Evolutionary conservation across 2,113 vertebrate genomes (phyloP).

Genomic region (Grantiella picta): DNA sequence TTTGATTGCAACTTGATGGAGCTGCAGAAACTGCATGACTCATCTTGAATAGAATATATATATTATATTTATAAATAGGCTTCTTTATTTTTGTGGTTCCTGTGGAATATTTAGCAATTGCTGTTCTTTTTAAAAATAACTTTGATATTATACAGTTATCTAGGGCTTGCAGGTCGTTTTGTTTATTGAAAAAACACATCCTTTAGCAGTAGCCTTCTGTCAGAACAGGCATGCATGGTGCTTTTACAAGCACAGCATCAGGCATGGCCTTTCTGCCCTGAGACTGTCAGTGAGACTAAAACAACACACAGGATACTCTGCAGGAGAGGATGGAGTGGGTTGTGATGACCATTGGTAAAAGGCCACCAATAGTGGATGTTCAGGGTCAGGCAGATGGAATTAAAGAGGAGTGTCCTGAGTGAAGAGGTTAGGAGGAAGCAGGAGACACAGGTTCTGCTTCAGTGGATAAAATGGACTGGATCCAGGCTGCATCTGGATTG

Average conservation of each 20-base stretch:
- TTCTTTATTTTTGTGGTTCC: neutral
- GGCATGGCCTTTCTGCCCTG: neutral
- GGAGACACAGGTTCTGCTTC: neutral
- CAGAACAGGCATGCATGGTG: neutral
- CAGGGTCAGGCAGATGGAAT: neutral
- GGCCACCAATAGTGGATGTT: neutral
- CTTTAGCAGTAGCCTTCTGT: neutral
- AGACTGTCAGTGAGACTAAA: neutral
- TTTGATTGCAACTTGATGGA: neutral
- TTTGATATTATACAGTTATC: neutral
- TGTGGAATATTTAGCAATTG: neutral
- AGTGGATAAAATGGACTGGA: neutral
- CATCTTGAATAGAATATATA: neutral
- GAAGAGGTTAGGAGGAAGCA: neutral
- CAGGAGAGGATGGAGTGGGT: neutral
- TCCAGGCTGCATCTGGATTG: neutral
- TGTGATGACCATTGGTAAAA: neutral
- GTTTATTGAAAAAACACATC: neutral
- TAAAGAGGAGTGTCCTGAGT: neutral
- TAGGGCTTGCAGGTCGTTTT: neutral
- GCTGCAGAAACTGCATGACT: neutral
- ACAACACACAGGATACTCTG: accelerated
- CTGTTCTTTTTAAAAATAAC: constrained; percentile 10
- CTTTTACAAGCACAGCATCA: neutral
- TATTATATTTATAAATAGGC: constrained; percentile 3